Evolutionary conservation across 2,113 vertebrate species (phyloP).

Genomic region (Sminthopsis crassicaudata): DNA sequence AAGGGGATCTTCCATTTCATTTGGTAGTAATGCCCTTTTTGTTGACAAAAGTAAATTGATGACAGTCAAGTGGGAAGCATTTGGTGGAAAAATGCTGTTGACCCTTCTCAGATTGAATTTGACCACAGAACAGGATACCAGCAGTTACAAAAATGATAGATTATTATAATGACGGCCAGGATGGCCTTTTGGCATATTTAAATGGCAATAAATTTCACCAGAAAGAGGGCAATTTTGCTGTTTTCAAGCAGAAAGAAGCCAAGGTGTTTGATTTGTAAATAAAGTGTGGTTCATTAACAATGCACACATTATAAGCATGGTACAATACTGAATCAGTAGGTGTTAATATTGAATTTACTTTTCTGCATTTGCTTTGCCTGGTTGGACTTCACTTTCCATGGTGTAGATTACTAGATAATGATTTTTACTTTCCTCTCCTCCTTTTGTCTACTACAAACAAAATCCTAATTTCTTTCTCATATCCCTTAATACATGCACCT

Average conservation of each 20-base stretch:
- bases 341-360: constrained; percentile 90
- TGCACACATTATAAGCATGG: constrained; percentile 81
- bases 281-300: constrained; percentile 90
- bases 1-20: constrained; percentile 88
- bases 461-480: constrained; percentile 14
- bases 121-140: constrained; percentile 91
- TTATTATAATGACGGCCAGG: constrained; percentile 96
- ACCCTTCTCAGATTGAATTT: constrained; percentile 98
- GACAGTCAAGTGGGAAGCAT: constrained; percentile 88
- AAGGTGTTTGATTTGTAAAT: constrained; percentile 96
- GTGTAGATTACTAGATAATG: constrained; percentile 55
- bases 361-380: constrained; percentile 73
- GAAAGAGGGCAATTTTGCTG: constrained; percentile 90
- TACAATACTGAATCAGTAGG: constrained; percentile 77
- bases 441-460: constrained; percentile 51
- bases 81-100: constrained; percentile 92
- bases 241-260: constrained; percentile 84
- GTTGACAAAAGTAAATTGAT: constrained; percentile 98
- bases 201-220: constrained; percentile 97
- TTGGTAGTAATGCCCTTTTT: constrained; percentile 89
- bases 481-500: constrained; percentile 21
- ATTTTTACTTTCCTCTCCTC: constrained; percentile 61
- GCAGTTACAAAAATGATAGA: constrained; percentile 96
- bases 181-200: constrained; percentile 98
- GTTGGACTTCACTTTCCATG: constrained; percentile 65